Conservation (phyloP, 1,140 invertebrate genomes). For the Ericerus pela region DNA sequence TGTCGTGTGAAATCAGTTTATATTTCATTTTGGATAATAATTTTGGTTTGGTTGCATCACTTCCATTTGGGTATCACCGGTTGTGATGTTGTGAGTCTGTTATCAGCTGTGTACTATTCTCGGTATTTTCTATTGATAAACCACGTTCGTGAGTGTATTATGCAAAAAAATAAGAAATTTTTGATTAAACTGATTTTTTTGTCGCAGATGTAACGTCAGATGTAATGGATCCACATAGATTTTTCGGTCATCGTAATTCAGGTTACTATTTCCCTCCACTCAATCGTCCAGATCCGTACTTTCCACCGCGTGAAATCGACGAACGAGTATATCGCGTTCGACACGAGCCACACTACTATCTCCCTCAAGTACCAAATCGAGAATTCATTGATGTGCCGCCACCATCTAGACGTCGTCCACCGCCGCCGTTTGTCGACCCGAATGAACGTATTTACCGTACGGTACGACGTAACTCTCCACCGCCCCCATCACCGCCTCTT, state of each 20-base stretch:
- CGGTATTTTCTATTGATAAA: no score
- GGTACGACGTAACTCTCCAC: not conserved
- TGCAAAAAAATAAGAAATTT: no score
- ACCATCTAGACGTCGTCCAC: not conserved
- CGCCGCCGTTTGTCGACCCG: not conserved
- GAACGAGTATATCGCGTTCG: not conserved
- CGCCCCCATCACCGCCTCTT: not conserved
- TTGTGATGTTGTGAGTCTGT: no score
- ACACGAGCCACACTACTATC: not conserved
- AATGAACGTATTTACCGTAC: not conserved
- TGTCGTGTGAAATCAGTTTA: no score
- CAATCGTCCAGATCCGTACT: not conserved
- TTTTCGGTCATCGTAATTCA: not conserved
- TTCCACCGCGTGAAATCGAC: constrained; percentile 1
- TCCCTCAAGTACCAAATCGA: not conserved
- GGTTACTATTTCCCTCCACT: not conserved
- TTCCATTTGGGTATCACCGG: no score
- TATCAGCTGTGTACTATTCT: no score
- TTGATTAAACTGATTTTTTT: not conserved
- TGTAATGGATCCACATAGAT: constrained; percentile 9
- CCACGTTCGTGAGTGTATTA: no score
- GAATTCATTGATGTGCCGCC: not conserved
- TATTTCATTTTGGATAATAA: no score
- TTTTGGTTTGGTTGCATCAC: no score
- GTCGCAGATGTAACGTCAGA: not conserved